Base-by-base conservation (phyloP, 2,797 vertebrate genomes). In the Hafferia zeledoni region DNA sequence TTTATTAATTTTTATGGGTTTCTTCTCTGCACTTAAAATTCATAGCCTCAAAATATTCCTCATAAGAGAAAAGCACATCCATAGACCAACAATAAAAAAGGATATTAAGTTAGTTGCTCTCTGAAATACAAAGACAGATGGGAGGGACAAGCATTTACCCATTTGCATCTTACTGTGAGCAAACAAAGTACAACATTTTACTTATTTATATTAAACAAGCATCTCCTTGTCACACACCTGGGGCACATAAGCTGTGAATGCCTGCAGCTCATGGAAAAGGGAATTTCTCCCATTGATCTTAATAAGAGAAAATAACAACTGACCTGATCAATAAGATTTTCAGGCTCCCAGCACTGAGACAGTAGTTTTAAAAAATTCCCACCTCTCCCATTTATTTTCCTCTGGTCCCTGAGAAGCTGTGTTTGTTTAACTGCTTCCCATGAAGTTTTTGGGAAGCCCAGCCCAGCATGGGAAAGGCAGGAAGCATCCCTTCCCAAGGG, bases 11-110 rank as follows among this genome's bases (percentile, higher is more conserved):
- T 89, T 91, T 83, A 83, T 33, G 6, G 27, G 31, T 37, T 91
- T 68, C 27, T 68, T 72, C 69, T 46, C 74, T 47, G 59, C 63
- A 60, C 60, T 90, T 79, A 63, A 95, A 95, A 91, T 87, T 86
- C 79, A 87, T 0, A 60, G 49, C 25, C 8, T 88, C 37, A 50
- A 76, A 75, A 65, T 31, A 56, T 33, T 75, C 52, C 44, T 87
- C 44, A 5, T 41, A 52, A 69, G 60, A 60, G 35, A 46, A 88
- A 92, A 27, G 16, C 39, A 44, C 47, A 49, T 44, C 27, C 39
- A n/a, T 0, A 80, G 46, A 80, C 31, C 41, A 71, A 56, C 41
- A 80, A 49, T 69, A 44, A 70, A 67, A 60, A 50, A 24, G 16
- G 17, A 19, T 33, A 72, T 43, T 64, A 86, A 87, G 16, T 49